Conservation (phyloP, 2,888 invertebrate genomes). For the Stenotaenia linearis region DNA sequence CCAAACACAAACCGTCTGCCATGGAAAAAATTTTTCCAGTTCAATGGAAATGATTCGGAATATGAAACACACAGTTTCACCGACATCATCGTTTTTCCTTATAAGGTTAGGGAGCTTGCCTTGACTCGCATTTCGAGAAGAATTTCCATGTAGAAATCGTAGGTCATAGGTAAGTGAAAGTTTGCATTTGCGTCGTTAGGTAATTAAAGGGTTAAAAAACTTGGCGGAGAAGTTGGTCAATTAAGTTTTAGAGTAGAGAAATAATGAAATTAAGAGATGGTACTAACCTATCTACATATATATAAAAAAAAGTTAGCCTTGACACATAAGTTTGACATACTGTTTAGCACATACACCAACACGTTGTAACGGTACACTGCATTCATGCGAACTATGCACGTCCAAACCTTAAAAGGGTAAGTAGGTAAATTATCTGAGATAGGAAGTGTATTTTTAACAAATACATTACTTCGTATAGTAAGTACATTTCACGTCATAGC, state of each 20-base stretch:
- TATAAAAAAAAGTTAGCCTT: neutral
- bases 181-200: neutral
- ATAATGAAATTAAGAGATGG: neutral
- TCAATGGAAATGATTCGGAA: neutral
- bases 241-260: neutral
- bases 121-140: conserved; percentile 19
- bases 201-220: neutral
- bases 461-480: neutral
- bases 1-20: neutral
- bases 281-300: neutral
- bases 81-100: conserved; percentile 11
- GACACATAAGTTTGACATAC: neutral
- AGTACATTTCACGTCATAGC: neutral
- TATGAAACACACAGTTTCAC: neutral
- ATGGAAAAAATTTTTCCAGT: neutral
- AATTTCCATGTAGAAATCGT: conserved; percentile 7
- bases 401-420: neutral
- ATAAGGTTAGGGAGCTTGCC: neutral
- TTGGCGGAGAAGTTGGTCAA: neutral
- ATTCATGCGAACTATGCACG: neutral
- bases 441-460: neutral
- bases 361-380: conserved; percentile 1
- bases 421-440: neutral
- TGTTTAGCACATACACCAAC: neutral
- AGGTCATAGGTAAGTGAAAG: conserved; percentile 15